These are phyloP conservation scores for Myotis brandtii DNA, from an alignment of 2,113 vertebrate species.

Conservation along the genomic window DNA sequence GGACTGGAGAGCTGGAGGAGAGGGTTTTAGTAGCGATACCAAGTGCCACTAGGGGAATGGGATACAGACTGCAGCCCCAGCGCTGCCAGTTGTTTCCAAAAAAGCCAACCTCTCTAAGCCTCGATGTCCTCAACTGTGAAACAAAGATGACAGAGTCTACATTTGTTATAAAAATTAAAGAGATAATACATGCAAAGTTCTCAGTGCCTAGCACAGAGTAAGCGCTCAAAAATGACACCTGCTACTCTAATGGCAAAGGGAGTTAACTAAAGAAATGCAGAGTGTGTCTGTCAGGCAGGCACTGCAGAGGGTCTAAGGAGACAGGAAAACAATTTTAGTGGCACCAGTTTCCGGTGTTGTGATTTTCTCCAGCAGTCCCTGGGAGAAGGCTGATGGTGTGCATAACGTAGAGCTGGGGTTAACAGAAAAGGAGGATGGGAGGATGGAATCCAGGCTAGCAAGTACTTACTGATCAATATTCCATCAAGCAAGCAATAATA, in stretches of 20 bases:
- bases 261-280: neutral
- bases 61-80: neutral
- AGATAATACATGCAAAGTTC: neutral
- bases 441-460: neutral
- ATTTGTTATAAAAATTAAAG: neutral
- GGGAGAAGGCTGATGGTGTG: neutral
- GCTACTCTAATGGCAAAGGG: neutral
- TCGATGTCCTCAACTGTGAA: neutral
- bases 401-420: neutral
- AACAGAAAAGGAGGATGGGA: neutral
- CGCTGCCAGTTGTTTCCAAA: neutral
- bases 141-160: neutral
- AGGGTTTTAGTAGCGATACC: neutral
- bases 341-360: neutral
- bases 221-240: neutral
- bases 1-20: neutral
- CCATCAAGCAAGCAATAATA: neutral
- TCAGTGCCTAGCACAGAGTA: neutral
- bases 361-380: neutral
- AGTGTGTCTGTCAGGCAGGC: neutral
- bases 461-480: neutral
- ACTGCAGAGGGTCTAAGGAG: neutral
- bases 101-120: neutral
- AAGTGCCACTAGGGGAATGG: neutral
- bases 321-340: neutral